Conservation (phyloP, 2,888 invertebrate species). For the Eupithecia centaureata region DNA sequence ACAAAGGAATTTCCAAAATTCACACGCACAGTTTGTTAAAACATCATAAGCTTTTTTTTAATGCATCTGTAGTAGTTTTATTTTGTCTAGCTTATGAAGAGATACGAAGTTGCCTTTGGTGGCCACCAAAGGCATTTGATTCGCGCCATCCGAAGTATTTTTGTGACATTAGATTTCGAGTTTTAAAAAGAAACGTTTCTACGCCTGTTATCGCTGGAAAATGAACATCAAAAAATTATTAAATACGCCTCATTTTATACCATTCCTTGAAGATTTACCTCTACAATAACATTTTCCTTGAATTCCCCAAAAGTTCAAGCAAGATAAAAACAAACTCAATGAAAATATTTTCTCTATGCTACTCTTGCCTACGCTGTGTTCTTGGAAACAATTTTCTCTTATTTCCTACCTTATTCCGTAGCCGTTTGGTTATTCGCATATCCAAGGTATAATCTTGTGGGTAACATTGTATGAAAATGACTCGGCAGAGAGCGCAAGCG, state of each 20-base stretch:
- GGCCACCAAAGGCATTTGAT: too few relatives aligned
- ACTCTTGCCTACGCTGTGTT: slow-evolving; percentile 6
- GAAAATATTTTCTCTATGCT: slow-evolving; percentile 43
- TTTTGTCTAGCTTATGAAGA: too few relatives aligned
- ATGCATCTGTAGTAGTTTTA: too few relatives aligned
- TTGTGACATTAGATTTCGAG: too few relatives aligned
- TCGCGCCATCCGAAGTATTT: too few relatives aligned
- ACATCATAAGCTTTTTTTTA: too few relatives aligned
- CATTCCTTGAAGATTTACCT: background rate
- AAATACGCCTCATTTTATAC: background rate
- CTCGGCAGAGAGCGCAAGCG: slow-evolving; percentile 12
- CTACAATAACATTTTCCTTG: slow-evolving; percentile 15
- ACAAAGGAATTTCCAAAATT: too few relatives aligned
- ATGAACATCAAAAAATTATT: too few relatives aligned
- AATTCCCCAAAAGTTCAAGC: slow-evolving; percentile 18
- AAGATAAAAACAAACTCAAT: slow-evolving; percentile 37
- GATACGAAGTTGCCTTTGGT: too few relatives aligned
- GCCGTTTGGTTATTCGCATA: background rate
- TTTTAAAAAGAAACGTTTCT: too few relatives aligned
- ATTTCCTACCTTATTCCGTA: slow-evolving; percentile 1
- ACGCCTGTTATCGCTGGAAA: too few relatives aligned
- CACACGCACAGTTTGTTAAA: too few relatives aligned
- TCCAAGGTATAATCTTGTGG: background rate
- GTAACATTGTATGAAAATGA: slow-evolving; percentile 19
- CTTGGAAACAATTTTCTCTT: slow-evolving; percentile 15